Percentiles rank a stretch among this genome's conserved stretches.
phyloP scores from a whole-genome alignment of 2,888 invertebrate species.

The Phaonia tiefii region DNA sequence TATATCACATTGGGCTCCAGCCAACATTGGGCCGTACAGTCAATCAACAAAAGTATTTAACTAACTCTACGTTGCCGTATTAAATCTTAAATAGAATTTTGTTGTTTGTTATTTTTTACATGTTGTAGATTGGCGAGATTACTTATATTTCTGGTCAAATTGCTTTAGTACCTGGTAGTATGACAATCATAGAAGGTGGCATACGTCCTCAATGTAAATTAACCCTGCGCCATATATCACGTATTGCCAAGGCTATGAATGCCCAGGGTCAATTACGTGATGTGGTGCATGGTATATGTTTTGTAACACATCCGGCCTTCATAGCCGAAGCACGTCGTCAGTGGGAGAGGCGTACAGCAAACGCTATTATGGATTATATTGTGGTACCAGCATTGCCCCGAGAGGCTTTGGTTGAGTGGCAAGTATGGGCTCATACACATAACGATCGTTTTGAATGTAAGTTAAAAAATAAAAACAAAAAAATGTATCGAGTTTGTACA shows the following conservation, averaged over 20 bases:
- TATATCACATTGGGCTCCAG: conserved; percentile 98
- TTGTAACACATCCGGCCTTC: conserved; percentile 87
- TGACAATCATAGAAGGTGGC: conserved; percentile 88
- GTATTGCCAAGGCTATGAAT: conserved; percentile 91
- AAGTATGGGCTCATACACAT: conserved; percentile 94
- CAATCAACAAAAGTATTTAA: conserved; percentile 89
- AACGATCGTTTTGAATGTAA: conserved; percentile 93
- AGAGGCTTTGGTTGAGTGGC: conserved; percentile 93
- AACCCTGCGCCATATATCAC: conserved; percentile 90
- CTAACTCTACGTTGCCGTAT: conserved; percentile 1
- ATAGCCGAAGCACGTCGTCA: conserved; percentile 89
- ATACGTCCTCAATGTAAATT: conserved; percentile 91
- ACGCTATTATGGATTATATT: conserved; percentile 93
- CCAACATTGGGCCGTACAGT: conserved; percentile 97
- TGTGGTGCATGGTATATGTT: conserved; percentile 94
- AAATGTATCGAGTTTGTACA: too few species aligned
- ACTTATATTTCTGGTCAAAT: conserved; percentile 96
- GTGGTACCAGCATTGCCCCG: conserved; percentile 91
- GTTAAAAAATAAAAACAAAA: too few species aligned
- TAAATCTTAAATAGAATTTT: not conserved
- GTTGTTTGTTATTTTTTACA: conserved; percentile 27
- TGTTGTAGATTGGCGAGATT: conserved; percentile 87
- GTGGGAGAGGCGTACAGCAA: conserved; percentile 91
- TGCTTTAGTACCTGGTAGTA: conserved; percentile 91
- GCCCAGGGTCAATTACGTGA: conserved; percentile 88